phyloP scores from a whole-genome alignment of 2,888 invertebrate genomes.

The Tipula lateralis region DNA sequence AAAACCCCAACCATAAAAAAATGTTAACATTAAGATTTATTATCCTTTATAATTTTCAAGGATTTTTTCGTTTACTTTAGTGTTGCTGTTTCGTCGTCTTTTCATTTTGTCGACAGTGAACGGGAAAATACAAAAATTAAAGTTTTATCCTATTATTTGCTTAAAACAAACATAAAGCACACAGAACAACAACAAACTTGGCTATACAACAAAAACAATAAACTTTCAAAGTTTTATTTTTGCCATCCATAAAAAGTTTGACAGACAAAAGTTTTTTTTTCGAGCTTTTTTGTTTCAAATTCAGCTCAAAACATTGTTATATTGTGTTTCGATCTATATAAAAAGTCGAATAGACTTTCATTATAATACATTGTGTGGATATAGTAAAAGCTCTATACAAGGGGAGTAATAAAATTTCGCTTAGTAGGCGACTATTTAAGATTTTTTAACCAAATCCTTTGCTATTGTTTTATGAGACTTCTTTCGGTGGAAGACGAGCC shows the following conservation, averaged over 20 bases:
- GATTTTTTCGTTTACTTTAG: not conserved
- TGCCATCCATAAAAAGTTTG: not conserved
- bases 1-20: not conserved
- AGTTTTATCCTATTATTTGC: not conserved
- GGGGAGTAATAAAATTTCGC: no score
- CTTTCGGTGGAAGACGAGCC: no score
- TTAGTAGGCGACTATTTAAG: no score
- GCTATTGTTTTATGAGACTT: no score
- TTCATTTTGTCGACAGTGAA: not conserved
- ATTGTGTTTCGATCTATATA: not conserved
- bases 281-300: not conserved
- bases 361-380: not conserved
- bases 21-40: not conserved
- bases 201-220: not conserved
- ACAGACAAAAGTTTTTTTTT: not conserved
- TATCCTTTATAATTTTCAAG: constrained; percentile 1
- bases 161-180: not conserved
- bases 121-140: not conserved
- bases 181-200: not conserved
- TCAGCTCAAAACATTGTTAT: not conserved
- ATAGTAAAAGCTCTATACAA: not conserved
- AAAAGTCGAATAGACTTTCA: not conserved
- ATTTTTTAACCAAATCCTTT: no score
- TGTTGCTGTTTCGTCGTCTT: not conserved
- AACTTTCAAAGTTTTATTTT: not conserved